These are phyloP conservation scores for Alfaro cultratus DNA, from an alignment of 2,797 vertebrate genomes.

Conservation along the genomic window DNA sequence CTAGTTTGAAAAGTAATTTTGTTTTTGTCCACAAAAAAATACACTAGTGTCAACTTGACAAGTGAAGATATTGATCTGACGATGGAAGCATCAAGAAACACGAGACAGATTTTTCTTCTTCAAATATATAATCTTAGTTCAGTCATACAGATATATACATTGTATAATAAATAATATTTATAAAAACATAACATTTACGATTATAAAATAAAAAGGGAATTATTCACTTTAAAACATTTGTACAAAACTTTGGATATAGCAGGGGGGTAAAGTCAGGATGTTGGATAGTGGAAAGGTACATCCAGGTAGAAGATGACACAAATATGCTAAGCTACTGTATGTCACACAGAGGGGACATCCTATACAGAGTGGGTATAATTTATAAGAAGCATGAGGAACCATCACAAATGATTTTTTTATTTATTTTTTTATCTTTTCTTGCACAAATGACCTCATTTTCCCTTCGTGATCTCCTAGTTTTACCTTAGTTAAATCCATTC, in stretches of 20 bases:
- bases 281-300: constrained; percentile 45
- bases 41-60: background rate
- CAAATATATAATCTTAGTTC: constrained; percentile 99
- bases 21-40: background rate
- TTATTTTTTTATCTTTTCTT: background rate
- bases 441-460: constrained; percentile 15
- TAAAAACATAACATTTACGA: constrained; percentile 98
- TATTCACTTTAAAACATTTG: constrained; percentile 94
- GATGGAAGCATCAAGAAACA: constrained; percentile 49
- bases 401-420: constrained; percentile 61
- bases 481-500: constrained; percentile 8
- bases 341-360: constrained; percentile 59
- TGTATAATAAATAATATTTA: constrained; percentile 99
- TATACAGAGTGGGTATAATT: constrained; percentile 70
- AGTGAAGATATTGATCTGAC: background rate
- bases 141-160: constrained; percentile 99
- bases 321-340: constrained; percentile 81
- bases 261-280: constrained; percentile 29
- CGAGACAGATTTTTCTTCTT: constrained; percentile 83
- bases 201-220: constrained; percentile 98
- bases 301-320: constrained; percentile 72
- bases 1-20: background rate
- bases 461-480: constrained; percentile 10
- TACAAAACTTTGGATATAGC: constrained; percentile 99
- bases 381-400: constrained; percentile 70